Evolutionary conservation across 2,113 vertebrate genomes (phyloP).

Genomic region (Thamnophis sirtalis): DNA sequence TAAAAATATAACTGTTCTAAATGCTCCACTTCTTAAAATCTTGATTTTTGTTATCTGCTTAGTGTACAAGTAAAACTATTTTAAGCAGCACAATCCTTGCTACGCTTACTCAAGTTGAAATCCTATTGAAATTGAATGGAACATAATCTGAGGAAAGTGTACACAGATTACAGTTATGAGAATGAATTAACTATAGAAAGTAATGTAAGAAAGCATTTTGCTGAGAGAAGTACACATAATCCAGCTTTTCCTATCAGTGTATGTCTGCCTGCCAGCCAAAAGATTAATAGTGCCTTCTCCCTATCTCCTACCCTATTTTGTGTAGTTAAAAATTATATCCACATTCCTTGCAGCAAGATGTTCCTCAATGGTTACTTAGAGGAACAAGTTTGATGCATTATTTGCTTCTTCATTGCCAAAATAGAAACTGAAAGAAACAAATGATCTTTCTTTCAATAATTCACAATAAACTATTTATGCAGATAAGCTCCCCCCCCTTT

Average conservation of each 20-base stretch:
- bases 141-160: background rate
- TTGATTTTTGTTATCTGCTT: background rate
- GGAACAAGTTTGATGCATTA: background rate
- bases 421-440: background rate
- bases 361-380: background rate
- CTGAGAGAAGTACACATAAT: background rate
- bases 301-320: background rate
- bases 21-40: background rate
- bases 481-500: background rate
- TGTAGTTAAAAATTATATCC: conserved; percentile 3
- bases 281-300: background rate
- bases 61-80: background rate
- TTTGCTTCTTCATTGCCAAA: background rate
- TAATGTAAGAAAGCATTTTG: background rate
- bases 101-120: background rate
- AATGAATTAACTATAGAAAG: background rate
- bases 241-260: background rate
- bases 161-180: background rate
- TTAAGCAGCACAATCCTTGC: background rate
- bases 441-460: conserved; percentile 11
- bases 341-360: background rate
- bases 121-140: background rate
- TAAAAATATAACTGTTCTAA: background rate
- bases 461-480: background rate
- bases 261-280: background rate